Evolutionary conservation across 1,140 invertebrate species (phyloP).

Genomic region (Thaumetopoea pityocampa): DNA sequence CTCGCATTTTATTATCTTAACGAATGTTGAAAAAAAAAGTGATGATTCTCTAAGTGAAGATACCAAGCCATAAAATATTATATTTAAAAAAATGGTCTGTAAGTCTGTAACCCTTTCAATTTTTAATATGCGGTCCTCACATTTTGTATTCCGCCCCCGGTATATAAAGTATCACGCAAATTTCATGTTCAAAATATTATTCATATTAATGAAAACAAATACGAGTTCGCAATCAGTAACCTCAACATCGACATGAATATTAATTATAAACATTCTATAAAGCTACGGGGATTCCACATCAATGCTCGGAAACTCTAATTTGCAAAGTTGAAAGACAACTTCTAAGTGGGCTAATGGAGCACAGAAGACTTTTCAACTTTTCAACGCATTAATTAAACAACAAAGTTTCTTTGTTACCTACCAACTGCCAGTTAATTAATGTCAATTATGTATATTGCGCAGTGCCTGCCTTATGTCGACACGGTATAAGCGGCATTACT

Average conservation of each 20-base stretch:
- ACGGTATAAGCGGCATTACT: too few relatives aligned
- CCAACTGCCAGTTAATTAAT: slow-evolving; percentile 3
- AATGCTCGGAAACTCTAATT: slow-evolving; percentile 12
- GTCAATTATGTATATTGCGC: slow-evolving; percentile 9
- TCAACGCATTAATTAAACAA: slow-evolving; percentile 21
- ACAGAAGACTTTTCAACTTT: slow-evolving; percentile 18
- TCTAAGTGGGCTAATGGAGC: slow-evolving; percentile 18
- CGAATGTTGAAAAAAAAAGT: too few relatives aligned
- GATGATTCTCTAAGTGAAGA: too few relatives aligned
- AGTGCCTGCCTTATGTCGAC: neutral
- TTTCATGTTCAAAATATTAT: too few relatives aligned
- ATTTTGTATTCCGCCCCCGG: neutral
- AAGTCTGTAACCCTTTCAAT: too few relatives aligned
- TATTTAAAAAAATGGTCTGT: too few relatives aligned
- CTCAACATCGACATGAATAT: slow-evolving; percentile 4
- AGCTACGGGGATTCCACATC: slow-evolving; percentile 8
- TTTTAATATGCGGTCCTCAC: too few relatives aligned
- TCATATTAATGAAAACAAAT: slow-evolving; percentile 8
- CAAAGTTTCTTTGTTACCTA: slow-evolving; percentile 5
- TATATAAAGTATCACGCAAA: neutral
- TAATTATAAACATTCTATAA: slow-evolving; percentile 10
- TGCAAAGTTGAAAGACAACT: slow-evolving; percentile 15
- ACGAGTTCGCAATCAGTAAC: slow-evolving; percentile 1
- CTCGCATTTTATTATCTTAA: too few relatives aligned
- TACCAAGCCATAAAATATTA: too few relatives aligned